Percentiles rank a stretch among this genome's conserved stretches.
Conservation (phyloP, 2,797 vertebrate species). For the Anguilla anguilla region DNA sequence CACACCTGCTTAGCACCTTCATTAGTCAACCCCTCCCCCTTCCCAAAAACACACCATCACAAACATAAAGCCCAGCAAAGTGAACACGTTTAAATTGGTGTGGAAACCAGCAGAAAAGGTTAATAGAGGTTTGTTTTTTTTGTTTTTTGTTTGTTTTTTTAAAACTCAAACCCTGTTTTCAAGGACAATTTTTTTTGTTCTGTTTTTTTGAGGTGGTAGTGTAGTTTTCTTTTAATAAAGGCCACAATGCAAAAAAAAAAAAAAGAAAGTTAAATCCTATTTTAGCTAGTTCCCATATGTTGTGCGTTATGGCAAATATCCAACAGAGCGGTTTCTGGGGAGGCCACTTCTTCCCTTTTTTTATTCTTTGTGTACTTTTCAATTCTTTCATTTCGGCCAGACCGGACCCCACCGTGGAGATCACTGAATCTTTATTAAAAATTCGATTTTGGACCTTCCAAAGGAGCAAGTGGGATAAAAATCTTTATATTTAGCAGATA, state of each 20-base stretch:
- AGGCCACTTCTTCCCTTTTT: not conserved
- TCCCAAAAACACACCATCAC: not conserved
- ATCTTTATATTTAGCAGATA: slow-evolving; percentile 30
- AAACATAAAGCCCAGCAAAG: not conserved
- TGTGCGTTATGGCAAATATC: not conserved
- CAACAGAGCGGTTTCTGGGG: not conserved
- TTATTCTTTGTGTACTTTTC: slow-evolving; percentile 5
- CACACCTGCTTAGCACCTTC: not conserved
- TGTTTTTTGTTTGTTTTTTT: not conserved
- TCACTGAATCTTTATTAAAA: slow-evolving; percentile 28
- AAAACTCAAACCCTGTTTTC: not conserved
- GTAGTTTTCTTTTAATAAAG: not conserved
- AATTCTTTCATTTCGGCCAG: slow-evolving; percentile 12
- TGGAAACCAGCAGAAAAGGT: not conserved
- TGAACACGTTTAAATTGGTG: not conserved
- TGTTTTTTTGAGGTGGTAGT: not conserved
- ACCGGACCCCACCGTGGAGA: slow-evolving; percentile 15
- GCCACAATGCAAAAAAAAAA: not conserved
- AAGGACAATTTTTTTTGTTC: not conserved
- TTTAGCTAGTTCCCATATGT: not conserved
- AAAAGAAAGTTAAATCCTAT: not conserved
- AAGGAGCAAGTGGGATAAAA: slow-evolving; percentile 22
- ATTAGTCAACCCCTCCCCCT: not conserved
- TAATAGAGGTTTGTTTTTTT: not conserved
- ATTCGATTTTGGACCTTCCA: slow-evolving; percentile 30